Evolutionary conservation across 2,113 vertebrate species (phyloP).

Genomic region (Formicarius rufipectus): DNA sequence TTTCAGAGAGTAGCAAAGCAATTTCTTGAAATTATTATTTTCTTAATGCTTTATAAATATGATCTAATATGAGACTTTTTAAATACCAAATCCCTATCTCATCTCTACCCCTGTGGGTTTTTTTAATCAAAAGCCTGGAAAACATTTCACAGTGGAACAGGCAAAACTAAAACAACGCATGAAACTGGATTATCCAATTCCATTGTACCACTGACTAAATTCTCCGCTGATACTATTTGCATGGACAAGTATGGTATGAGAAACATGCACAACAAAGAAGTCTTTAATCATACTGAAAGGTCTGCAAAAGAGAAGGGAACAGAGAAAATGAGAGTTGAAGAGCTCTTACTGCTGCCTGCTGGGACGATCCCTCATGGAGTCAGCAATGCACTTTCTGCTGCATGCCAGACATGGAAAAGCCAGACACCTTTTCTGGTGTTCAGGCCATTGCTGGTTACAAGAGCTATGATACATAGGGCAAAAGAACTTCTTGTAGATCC

Average conservation of each 20-base stretch:
- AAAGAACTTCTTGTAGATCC: neutral
- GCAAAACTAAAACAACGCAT: neutral
- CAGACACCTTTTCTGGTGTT: fast-evolving
- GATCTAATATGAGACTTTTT: neutral
- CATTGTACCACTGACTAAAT: neutral
- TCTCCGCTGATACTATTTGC: neutral
- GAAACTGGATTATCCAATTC: neutral
- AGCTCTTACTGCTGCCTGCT: neutral
- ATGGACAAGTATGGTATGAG: neutral
- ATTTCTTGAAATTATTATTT: neutral
- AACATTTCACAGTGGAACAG: neutral
- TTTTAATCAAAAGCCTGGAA: neutral
- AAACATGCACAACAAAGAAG: neutral
- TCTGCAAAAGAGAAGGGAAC: neutral
- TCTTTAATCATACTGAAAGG: neutral
- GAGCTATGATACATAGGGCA: fast-evolving
- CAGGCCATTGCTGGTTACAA: neutral
- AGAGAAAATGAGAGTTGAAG: neutral
- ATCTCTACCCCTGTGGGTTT: neutral
- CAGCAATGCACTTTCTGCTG: fast-evolving
- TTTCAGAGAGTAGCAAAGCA: neutral
- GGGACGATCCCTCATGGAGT: too few species aligned
- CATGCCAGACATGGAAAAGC: fast-evolving
- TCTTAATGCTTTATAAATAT: neutral
- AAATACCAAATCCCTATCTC: neutral